Percentiles rank a stretch among this genome's conserved stretches.
phyloP scores from a whole-genome alignment of 2,888 invertebrate genomes.

The Hypselothyrea guttata region DNA sequence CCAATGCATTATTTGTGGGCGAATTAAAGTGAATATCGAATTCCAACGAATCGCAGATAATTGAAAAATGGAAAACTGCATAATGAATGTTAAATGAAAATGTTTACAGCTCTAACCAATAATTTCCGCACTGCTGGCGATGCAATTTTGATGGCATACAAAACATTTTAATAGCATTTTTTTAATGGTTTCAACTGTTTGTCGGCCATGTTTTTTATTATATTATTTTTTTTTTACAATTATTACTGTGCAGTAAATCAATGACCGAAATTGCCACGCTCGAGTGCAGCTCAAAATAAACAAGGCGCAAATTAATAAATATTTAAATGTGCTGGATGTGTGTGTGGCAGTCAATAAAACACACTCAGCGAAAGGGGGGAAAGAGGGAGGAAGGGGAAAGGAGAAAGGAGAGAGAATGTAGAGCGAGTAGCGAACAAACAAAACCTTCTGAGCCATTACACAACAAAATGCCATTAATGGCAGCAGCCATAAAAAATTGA shows the following conservation, averaged over 20 bases:
- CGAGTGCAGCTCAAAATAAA: conserved; percentile 41
- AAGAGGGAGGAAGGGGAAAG: background rate
- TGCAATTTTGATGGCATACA: conserved; percentile 43
- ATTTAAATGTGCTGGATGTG: conserved; percentile 39
- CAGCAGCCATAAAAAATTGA: conserved; percentile 6
- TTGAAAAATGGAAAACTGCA: conserved; percentile 30
- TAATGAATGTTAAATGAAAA: conserved; percentile 45
- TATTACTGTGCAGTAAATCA: conserved; percentile 39
- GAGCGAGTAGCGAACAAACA: conserved; percentile 18
- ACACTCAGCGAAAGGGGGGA: conserved; percentile 12
- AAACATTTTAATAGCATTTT: conserved; percentile 28
- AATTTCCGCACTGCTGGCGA: conserved; percentile 42
- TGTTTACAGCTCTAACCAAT: conserved; percentile 48
- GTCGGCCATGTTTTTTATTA: conserved; percentile 9
- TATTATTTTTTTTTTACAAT: background rate
- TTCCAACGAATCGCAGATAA: conserved; percentile 4
- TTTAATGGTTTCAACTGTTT: background rate
- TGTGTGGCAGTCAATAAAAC: conserved; percentile 35
- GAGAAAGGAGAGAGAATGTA: background rate
- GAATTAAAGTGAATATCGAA: no score
- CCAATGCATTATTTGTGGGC: no score
- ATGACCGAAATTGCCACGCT: conserved; percentile 38
- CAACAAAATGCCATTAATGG: conserved; percentile 56
- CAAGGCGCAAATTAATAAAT: conserved; percentile 60
- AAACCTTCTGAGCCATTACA: conserved; percentile 60